Percentiles rank a stretch among this genome's conserved stretches.
Conservation (phyloP, 64 coral and sea anemone genomes). For the Montipora cactus region DNA sequence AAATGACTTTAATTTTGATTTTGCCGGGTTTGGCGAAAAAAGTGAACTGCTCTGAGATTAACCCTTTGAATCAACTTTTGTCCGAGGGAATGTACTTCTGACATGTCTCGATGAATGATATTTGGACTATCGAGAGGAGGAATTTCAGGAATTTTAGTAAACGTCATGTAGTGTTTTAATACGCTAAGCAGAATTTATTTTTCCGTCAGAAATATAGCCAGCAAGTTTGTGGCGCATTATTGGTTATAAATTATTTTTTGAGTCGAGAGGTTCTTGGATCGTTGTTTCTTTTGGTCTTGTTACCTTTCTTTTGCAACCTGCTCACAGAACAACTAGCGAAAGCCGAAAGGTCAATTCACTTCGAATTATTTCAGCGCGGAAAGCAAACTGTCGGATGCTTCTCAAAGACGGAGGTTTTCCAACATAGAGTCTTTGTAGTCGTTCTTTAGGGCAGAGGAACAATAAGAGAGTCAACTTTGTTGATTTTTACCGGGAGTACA, state of each 20-base stretch:
- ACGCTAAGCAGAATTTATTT: neutral
- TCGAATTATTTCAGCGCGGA: neutral
- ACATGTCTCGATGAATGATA: neutral
- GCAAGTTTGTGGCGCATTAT: neutral
- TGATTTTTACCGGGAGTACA: constrained; percentile 20
- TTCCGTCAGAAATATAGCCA: neutral
- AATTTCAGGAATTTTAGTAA: neutral
- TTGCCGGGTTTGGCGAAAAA: too few relatives aligned
- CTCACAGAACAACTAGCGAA: neutral
- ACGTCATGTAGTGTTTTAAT: too few relatives aligned
- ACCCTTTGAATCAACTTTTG: too few relatives aligned
- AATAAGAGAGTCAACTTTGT: neutral
- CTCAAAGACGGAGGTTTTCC: neutral
- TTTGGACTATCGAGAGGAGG: neutral
- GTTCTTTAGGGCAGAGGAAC: neutral
- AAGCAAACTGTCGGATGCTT: neutral
- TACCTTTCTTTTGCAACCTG: neutral
- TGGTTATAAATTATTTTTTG: neutral
- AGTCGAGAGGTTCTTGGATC: neutral
- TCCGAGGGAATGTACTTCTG: neutral
- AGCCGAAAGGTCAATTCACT: neutral
- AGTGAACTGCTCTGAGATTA: too few relatives aligned
- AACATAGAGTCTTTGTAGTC: too few relatives aligned
- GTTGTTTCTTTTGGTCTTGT: neutral
- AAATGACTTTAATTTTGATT: too few relatives aligned